A percentile compares a stretch with the other conserved stretches of the same genome.
phyloP scores from a whole-genome alignment of 2,113 vertebrate genomes.

The Pygoscelis antarcticus region DNA sequence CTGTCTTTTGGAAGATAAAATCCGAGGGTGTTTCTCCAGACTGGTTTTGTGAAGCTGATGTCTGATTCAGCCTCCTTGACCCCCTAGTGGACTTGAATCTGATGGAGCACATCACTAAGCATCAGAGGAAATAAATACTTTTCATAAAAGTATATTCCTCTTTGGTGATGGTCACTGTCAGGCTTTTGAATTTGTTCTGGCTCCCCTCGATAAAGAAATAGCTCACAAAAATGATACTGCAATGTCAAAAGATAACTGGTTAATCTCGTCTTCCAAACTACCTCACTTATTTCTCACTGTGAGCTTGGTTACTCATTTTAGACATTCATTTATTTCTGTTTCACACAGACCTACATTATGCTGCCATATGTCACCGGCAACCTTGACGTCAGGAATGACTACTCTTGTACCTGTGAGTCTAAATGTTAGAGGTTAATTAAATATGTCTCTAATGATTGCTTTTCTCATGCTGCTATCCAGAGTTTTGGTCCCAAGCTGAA shows the following conservation, averaged over 20 bases:
- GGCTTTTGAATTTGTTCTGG: not conserved
- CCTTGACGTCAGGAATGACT: not conserved
- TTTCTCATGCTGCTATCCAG: not conserved
- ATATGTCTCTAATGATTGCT: not conserved
- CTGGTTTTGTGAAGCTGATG: not conserved
- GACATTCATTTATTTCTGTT: not conserved
- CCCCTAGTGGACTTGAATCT: not conserved
- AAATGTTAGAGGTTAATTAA: conserved; percentile 17
- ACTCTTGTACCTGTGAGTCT: not conserved
- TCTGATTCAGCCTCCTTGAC: not conserved
- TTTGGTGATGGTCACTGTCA: not conserved
- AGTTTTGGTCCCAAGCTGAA: not conserved
- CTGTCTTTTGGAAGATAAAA: not conserved
- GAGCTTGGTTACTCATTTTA: conserved; percentile 19
- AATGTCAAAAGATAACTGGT: not conserved
- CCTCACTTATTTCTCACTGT: not conserved
- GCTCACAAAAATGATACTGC: not conserved
- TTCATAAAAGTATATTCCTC: not conserved
- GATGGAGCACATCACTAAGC: not conserved
- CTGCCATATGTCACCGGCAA: not conserved
- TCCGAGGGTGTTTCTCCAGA: not conserved
- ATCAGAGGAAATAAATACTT: not conserved
- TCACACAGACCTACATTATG: not conserved
- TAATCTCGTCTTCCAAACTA: not conserved
- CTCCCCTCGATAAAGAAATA: not conserved